A percentile compares a stretch with the other conserved stretches of the same genome.
Conservation (phyloP, 2,888 invertebrate genomes). For the Erebia palarica region DNA sequence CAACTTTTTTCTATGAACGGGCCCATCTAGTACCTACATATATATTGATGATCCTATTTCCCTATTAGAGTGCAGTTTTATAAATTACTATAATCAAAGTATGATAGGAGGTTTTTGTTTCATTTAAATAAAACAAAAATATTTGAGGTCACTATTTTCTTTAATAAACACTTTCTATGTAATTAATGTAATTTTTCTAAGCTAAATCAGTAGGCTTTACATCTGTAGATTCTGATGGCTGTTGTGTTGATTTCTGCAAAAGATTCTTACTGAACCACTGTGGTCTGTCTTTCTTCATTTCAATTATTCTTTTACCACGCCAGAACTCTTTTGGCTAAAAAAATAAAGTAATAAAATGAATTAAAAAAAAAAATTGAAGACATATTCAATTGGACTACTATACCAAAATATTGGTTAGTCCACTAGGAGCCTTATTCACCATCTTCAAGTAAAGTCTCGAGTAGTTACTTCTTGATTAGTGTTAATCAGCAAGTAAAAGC, state of each 20-base stretch:
- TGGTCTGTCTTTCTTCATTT: constrained; percentile 92
- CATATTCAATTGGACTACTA: too few relatives aligned
- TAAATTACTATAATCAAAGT: neutral
- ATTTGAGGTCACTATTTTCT: neutral
- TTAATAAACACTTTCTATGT: neutral
- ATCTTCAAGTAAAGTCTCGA: too few relatives aligned
- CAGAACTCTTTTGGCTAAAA: constrained; percentile 81
- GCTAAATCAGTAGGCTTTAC: constrained; percentile 89
- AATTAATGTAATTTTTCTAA: constrained; percentile 57
- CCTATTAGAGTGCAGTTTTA: neutral
- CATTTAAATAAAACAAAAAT: neutral
- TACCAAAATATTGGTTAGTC: too few relatives aligned
- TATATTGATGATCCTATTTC: too few relatives aligned
- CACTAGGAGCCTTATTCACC: too few relatives aligned
- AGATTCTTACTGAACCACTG: constrained; percentile 94
- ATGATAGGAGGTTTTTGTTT: neutral
- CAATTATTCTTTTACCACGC: constrained; percentile 90
- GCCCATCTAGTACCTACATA: too few relatives aligned
- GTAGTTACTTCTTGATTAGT: too few relatives aligned
- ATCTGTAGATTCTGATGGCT: constrained; percentile 86
- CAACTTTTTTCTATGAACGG: too few relatives aligned
- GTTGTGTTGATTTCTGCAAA: constrained; percentile 89
- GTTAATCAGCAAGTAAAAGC: too few relatives aligned
- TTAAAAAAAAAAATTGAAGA: too few relatives aligned
- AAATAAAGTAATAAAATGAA: constrained; percentile 6